These are phyloP conservation scores for Scytalopus superciliaris DNA, from an alignment of 2,113 vertebrate genomes.

Conservation along the genomic window DNA sequence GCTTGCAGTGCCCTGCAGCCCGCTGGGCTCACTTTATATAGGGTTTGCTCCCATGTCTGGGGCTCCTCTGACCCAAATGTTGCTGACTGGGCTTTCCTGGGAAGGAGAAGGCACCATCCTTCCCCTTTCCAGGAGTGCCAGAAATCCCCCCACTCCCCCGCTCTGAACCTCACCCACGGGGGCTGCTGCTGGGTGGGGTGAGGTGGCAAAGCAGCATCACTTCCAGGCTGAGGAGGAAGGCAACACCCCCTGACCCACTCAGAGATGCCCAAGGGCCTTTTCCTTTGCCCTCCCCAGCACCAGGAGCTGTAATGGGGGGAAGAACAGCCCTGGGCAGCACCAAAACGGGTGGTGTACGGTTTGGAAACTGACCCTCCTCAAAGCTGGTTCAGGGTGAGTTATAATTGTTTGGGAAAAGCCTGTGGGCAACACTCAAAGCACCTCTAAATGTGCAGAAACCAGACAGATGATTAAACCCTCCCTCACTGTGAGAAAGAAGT, in stretches of 20 bases:
- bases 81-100: background rate
- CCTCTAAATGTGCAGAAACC: rapidly evolving
- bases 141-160: rapidly evolving
- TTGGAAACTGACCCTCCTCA: background rate
- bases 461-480: rapidly evolving
- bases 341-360: too few species aligned
- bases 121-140: background rate
- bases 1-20: background rate
- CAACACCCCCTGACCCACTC: rapidly evolving
- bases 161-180: rapidly evolving
- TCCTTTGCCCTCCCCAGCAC: background rate
- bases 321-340: background rate
- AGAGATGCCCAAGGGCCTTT: background rate
- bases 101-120: background rate
- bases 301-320: rapidly evolving
- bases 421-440: background rate
- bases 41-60: rapidly evolving
- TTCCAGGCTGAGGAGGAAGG: background rate
- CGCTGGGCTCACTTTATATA: background rate
- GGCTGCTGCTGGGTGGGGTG: rapidly evolving
- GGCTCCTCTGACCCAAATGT: rapidly evolving
- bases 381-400: background rate
- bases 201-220: background rate
- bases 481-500: background rate
- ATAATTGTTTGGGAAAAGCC: background rate